phyloP scores from a whole-genome alignment of 1,140 invertebrate genomes.

The Coptotermes formosanus region DNA sequence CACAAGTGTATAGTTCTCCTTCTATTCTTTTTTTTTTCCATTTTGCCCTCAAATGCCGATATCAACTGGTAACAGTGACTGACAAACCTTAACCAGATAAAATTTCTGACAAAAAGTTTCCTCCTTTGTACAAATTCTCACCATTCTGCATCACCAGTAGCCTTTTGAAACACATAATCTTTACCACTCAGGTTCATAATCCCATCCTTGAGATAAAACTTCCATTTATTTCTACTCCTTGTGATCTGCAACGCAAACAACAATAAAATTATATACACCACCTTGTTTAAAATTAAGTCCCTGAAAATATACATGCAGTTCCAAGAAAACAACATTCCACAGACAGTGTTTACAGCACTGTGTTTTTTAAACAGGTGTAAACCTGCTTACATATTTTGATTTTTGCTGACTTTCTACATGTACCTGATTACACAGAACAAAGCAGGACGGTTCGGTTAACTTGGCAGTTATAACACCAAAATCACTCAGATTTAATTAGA shows the following conservation, averaged over 20 bases:
- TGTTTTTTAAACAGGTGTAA: too few relatives aligned
- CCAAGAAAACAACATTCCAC: not conserved
- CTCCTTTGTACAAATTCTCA: constrained; percentile 49
- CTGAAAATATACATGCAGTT: not conserved
- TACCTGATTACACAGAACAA: too few relatives aligned
- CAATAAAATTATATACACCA: too few relatives aligned
- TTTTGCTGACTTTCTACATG: too few relatives aligned
- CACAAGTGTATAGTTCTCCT: not conserved
- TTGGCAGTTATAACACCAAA: too few relatives aligned
- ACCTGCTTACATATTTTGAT: too few relatives aligned
- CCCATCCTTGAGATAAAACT: constrained; percentile 98
- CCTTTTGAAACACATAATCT: constrained; percentile 99
- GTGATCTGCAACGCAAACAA: constrained; percentile 72
- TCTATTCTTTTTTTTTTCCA: not conserved
- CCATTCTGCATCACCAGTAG: constrained; percentile 98
- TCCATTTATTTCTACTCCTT: constrained; percentile 97
- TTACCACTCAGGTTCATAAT: constrained; percentile 99
- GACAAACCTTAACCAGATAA: not conserved
- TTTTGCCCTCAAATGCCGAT: not conserved
- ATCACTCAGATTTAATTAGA: too few relatives aligned
- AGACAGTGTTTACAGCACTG: too few relatives aligned
- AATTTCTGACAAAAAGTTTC: not conserved
- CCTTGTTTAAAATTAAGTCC: not conserved
- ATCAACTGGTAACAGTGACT: not conserved
- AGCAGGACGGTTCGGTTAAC: too few relatives aligned